Evolutionary conservation across 2,888 invertebrate species (phyloP), one percentile per base, ranked within the genome.

Genomic region (Agrochola lota): DNA sequence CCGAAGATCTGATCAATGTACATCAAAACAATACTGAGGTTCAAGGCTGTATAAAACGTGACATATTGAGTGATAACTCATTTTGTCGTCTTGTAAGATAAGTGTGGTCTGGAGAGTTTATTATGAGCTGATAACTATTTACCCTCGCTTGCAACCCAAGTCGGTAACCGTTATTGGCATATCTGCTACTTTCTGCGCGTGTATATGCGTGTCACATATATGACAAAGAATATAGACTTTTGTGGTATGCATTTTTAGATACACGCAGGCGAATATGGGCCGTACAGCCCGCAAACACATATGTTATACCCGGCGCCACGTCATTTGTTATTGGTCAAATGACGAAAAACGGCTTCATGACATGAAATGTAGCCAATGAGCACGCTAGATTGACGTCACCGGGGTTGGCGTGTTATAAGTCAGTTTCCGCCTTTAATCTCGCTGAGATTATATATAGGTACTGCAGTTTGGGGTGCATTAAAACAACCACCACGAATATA

Each of bases 161-260:
- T 70, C 80, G 49, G 66, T 67, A 79, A 78, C 84, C 79, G 55
- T n/a, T 80, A 55, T 83, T 43, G 26, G 2, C 7, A n/a, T 70
- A 73, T 63, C 40, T 46, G 15, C 55, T 26, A 55, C 20, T 80
- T 79, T 64, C 68, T 83, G 63, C 52, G 43, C 46, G 49, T 43
- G 55, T 55, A n/a, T 46, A n/a, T 15, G 15, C 46, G 9, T 55
- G 74, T 55, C 2, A 40, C 11, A 6, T 72, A 30, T 12, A 67
- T 30, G 55, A 55, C 15, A 55, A 30, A 55, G 9, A 15, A 23
- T 30, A 68, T 1, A 66, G 9, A 66, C 6, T 63, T 66, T 43
- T 20, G 17, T 2, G 11, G 12, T 46, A 46, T 26, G 11, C 20
- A 20, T 26, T 66, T 20, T 20, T 43, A 9, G 5, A 17, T n/a